Evolutionary conservation across 2,113 vertebrate genomes (phyloP).

Genomic region (Eudorcas thomsonii): DNA sequence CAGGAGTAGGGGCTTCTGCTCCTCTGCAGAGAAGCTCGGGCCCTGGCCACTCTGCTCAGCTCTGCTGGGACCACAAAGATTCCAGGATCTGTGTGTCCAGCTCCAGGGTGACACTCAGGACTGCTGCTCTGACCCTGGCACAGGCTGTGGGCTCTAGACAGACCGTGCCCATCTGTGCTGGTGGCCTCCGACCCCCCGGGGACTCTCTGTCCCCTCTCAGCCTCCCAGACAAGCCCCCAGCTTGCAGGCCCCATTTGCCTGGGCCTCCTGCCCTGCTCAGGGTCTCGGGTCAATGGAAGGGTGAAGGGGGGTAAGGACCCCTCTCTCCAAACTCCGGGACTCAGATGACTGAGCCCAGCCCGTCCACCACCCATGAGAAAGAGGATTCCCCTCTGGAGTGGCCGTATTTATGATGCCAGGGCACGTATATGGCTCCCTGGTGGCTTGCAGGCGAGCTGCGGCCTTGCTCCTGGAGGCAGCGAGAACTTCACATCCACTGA

Average conservation of each 20-base stretch:
- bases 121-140: fast-evolving
- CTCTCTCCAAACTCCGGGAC: fast-evolving
- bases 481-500: fast-evolving
- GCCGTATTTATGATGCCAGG: fast-evolving
- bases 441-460: background rate
- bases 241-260: fast-evolving
- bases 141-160: fast-evolving
- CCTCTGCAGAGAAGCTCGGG: fast-evolving
- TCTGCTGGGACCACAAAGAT: fast-evolving
- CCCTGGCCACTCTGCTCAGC: fast-evolving
- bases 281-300: background rate
- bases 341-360: background rate
- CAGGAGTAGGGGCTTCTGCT: fast-evolving
- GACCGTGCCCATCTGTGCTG: fast-evolving
- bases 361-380: background rate
- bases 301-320: fast-evolving
- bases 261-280: background rate
- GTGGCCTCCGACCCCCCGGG: fast-evolving
- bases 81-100: background rate
- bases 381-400: fast-evolving
- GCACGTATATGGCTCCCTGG: fast-evolving
- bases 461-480: background rate
- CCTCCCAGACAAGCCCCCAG: fast-evolving
- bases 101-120: fast-evolving
- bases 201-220: background rate